These are phyloP conservation scores for Ptychoptera albimana DNA, from an alignment of 2,888 invertebrate genomes.

Conservation along the genomic window DNA sequence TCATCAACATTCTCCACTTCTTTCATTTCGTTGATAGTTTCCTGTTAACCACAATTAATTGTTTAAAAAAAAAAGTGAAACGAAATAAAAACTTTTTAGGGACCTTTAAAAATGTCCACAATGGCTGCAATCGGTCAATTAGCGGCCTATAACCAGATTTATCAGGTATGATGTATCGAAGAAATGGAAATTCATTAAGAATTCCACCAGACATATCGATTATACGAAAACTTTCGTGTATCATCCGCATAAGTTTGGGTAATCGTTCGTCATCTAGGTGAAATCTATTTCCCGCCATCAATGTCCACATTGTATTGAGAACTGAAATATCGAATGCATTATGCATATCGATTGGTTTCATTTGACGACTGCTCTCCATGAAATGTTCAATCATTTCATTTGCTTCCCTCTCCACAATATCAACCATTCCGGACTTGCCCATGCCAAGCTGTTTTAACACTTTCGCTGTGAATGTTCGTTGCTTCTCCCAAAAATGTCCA, in stretches of 20 bases:
- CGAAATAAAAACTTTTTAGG: conserved; percentile 11
- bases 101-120: conserved; percentile 40
- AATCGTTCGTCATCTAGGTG: conserved; percentile 40
- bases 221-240: conserved; percentile 44
- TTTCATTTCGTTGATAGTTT: conserved; percentile 37
- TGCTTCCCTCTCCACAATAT: conserved; percentile 41
- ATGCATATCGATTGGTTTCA: conserved; percentile 32
- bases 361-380: conserved; percentile 17
- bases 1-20: conserved; percentile 22
- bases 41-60: conserved; percentile 22
- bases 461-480: conserved; percentile 47
- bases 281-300: conserved; percentile 46
- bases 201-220: conserved; percentile 51
- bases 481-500: conserved; percentile 46
- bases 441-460: conserved; percentile 47
- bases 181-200: conserved; percentile 49
- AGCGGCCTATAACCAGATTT: conserved; percentile 43
- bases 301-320: conserved; percentile 52
- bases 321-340: conserved; percentile 42
- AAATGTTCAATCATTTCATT: conserved; percentile 33
- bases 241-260: conserved; percentile 36
- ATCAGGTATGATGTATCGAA: conserved; percentile 46
- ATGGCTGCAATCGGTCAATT: conserved; percentile 32
- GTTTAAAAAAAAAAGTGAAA: conserved; percentile 1
- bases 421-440: conserved; percentile 43